phyloP scores from a whole-genome alignment of 1,140 invertebrate genomes.

The Solen grandis region DNA sequence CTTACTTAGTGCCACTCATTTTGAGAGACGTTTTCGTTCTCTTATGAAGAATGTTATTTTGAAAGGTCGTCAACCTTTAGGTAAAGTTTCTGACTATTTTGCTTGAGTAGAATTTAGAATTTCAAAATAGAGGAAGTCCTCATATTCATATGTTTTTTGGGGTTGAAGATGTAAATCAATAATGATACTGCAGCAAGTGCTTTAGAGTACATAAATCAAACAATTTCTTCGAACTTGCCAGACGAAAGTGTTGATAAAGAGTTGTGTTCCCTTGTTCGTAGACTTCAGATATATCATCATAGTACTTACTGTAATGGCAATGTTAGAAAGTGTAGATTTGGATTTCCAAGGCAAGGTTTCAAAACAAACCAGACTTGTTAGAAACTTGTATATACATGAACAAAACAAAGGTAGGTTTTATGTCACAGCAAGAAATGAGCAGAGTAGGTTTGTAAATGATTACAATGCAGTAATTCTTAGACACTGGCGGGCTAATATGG shows the following conservation, averaged over 20 bases:
- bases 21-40: slow-evolving; percentile 53
- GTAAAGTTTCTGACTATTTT: slow-evolving; percentile 58
- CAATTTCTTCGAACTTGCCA: slow-evolving; percentile 42
- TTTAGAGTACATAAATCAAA: slow-evolving; percentile 48
- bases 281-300: slow-evolving; percentile 56
- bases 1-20: slow-evolving; percentile 49
- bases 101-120: slow-evolving; percentile 54
- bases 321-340: slow-evolving; percentile 54
- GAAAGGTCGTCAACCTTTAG: slow-evolving; percentile 30
- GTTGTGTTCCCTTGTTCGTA: slow-evolving; percentile 36
- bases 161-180: slow-evolving; percentile 45
- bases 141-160: slow-evolving; percentile 60
- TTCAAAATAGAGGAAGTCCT: slow-evolving; percentile 60
- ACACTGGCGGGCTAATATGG: slow-evolving; percentile 63
- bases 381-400: slow-evolving; percentile 32
- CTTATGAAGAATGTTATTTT: slow-evolving; percentile 54
- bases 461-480: slow-evolving; percentile 56
- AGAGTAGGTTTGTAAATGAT: slow-evolving; percentile 50
- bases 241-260: slow-evolving; percentile 28
- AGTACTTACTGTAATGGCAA: slow-evolving; percentile 32
- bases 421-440: slow-evolving; percentile 12
- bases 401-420: slow-evolving; percentile 56
- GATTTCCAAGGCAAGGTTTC: slow-evolving; percentile 49
- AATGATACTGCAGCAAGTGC: slow-evolving; percentile 2
- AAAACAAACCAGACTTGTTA: slow-evolving; percentile 24